phyloP scores from a whole-genome alignment of 1,140 invertebrate genomes.

The Dysdera silvatica region DNA sequence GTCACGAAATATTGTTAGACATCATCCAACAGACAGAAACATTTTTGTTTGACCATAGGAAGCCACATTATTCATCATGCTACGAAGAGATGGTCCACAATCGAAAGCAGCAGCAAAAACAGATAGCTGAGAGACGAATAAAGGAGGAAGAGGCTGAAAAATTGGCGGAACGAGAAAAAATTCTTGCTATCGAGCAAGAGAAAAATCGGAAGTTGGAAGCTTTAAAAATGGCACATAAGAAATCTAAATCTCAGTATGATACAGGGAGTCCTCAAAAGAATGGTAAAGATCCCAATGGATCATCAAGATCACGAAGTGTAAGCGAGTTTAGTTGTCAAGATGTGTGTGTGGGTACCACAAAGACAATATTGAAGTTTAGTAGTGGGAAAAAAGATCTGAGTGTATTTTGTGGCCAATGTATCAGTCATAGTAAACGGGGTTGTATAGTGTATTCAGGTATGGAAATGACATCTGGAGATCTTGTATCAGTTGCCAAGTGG shows the following conservation, averaged over 20 bases:
- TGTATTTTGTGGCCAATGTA: slow-evolving; percentile 14
- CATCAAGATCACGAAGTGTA: slow-evolving; percentile 28
- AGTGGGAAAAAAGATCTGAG: slow-evolving; percentile 15
- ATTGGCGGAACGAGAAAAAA: slow-evolving; percentile 54
- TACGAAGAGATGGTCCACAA: slow-evolving; percentile 73
- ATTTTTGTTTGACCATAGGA: slow-evolving; percentile 63
- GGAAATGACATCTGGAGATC: slow-evolving; percentile 57
- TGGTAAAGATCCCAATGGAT: slow-evolving; percentile 9
- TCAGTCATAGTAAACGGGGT: slow-evolving; percentile 56
- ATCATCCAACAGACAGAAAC: slow-evolving; percentile 58
- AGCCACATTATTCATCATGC: slow-evolving; percentile 63
- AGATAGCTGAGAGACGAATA: slow-evolving; percentile 41
- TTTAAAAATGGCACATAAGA: slow-evolving; percentile 27
- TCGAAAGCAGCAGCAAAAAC: slow-evolving; percentile 52
- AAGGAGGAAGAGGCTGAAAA: slow-evolving; percentile 52
- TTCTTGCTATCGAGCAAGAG: slow-evolving; percentile 37
- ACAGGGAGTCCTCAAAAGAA: background rate
- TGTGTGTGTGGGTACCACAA: slow-evolving; percentile 4
- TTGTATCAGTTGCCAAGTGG: slow-evolving; percentile 64
- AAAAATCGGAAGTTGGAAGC: slow-evolving; percentile 24
- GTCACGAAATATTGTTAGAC: slow-evolving; percentile 65
- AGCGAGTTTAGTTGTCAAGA: slow-evolving; percentile 3
- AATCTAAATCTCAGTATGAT: slow-evolving; percentile 16
- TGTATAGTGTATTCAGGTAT: slow-evolving; percentile 61
- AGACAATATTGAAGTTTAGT: slow-evolving; percentile 15